These are phyloP conservation scores for Aphodius sticticus DNA, from an alignment of 2,888 invertebrate species.

Conservation along the genomic window DNA sequence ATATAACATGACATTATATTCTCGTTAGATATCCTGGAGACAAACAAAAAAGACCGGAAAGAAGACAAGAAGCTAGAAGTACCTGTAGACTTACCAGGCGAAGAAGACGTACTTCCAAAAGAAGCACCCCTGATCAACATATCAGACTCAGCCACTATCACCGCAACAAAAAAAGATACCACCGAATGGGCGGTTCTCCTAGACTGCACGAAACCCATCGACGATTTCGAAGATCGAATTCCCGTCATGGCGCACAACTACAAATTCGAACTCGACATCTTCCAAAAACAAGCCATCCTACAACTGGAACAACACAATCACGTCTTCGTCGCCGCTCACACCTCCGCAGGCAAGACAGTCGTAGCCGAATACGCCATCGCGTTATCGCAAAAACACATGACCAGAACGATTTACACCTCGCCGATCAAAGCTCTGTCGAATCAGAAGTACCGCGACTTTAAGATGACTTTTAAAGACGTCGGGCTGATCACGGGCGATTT, in stretches of 20 bases:
- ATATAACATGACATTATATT: too few species aligned
- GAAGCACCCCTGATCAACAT: constrained; percentile 74
- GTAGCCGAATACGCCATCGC: constrained; percentile 99
- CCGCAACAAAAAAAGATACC: constrained; percentile 62
- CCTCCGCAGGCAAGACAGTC: constrained; percentile 98
- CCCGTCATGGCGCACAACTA: constrained; percentile 86
- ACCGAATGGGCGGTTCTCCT: constrained; percentile 87
- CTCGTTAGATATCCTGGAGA: constrained; percentile 45
- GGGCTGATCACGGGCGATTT: constrained; percentile 95
- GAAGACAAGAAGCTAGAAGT: constrained; percentile 40
- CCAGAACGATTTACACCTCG: constrained; percentile 95
- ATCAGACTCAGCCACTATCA: constrained; percentile 62
- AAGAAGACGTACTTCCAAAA: constrained; percentile 55
- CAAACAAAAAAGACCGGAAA: constrained; percentile 39
- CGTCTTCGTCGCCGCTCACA: constrained; percentile 99
- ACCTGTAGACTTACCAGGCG: constrained; percentile 46
- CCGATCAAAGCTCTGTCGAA: constrained; percentile 99
- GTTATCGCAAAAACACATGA: constrained; percentile 89
- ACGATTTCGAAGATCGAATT: constrained; percentile 80
- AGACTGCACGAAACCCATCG: constrained; percentile 81
- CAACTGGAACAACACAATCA: constrained; percentile 93
- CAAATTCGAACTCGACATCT: constrained; percentile 93
- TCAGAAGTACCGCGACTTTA: constrained; percentile 98
- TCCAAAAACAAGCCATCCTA: constrained; percentile 97
- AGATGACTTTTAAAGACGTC: constrained; percentile 89